Conservation (phyloP, 2,888 invertebrate species). For the Argyresthia albistria region DNA sequence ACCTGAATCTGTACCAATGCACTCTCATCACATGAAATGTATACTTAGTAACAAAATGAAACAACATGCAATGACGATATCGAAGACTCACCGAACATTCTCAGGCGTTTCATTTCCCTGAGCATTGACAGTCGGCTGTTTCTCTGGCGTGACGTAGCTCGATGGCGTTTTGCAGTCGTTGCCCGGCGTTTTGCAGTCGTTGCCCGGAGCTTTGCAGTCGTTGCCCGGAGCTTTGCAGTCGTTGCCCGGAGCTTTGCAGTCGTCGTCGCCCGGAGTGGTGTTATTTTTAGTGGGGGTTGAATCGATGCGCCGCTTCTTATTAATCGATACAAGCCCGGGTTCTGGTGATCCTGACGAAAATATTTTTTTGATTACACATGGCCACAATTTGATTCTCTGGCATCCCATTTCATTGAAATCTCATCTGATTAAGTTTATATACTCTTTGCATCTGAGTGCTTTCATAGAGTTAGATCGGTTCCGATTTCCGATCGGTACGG, state of each 20-base stretch:
- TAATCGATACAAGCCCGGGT: constrained; percentile 28
- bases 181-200: too few species aligned
- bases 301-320: constrained; percentile 28
- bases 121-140: constrained; percentile 5
- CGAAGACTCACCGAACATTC: constrained; percentile 18
- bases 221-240: background rate
- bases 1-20: too few species aligned
- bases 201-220: background rate
- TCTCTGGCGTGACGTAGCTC: constrained; percentile 15
- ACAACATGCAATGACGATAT: background rate
- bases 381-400: too few species aligned
- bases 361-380: too few species aligned
- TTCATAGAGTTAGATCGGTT: too few species aligned
- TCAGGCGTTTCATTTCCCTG: constrained; percentile 20
- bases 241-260: background rate
- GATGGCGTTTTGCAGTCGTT: background rate
- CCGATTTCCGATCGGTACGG: too few species aligned
- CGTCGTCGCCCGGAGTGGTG: constrained; percentile 7
- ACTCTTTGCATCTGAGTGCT: too few species aligned
- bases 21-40: background rate
- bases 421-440: too few species aligned
- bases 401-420: too few species aligned
- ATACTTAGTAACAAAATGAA: background rate
- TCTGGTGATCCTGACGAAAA: constrained; percentile 5
- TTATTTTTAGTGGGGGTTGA: constrained; percentile 4